These are phyloP conservation scores for Ostrea denselamellosa DNA, from an alignment of 1,140 invertebrate species.

Conservation along the genomic window DNA sequence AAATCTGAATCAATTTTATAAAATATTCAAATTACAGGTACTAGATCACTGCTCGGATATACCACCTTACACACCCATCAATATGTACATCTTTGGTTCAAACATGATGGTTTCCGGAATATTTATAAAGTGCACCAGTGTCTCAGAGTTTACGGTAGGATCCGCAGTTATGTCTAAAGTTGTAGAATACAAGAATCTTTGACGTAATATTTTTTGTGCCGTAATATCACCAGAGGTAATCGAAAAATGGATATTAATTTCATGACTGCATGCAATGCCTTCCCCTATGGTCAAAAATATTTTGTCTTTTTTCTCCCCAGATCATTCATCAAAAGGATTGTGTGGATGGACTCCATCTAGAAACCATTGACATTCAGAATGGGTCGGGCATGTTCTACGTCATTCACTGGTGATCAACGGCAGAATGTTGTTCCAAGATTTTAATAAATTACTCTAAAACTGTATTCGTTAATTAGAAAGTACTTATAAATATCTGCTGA, in stretches of 20 bases:
- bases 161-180: no score
- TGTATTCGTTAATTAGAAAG: background rate
- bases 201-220: no score
- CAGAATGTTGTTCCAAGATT: background rate
- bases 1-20: no score
- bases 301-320: background rate
- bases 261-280: no score
- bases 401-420: background rate
- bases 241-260: no score
- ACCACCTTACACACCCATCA: background rate
- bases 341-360: background rate
- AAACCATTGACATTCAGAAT: background rate
- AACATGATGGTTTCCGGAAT: background rate
- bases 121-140: constrained; percentile 4
- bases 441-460: background rate
- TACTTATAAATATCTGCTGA: no score
- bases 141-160: background rate
- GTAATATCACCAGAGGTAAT: no score
- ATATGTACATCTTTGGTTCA: background rate
- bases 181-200: no score
- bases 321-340: constrained; percentile 20
- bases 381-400: constrained; percentile 14
- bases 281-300: no score
- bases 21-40: background rate
- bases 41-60: constrained; percentile 8